Conservation (phyloP, 2,113 vertebrate species). For the Etheostoma spectabile region DNA sequence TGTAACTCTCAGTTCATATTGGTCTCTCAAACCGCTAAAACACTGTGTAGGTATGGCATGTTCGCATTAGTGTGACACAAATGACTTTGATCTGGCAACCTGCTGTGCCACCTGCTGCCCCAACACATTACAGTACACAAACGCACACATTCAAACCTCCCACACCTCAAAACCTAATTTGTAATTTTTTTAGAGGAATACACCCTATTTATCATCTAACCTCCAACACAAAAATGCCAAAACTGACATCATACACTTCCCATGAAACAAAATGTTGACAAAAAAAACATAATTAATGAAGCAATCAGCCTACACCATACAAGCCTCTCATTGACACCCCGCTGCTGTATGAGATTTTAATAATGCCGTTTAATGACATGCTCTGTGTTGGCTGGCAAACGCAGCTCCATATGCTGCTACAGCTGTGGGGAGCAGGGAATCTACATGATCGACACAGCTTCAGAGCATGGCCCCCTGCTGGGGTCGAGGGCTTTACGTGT, state of each 20-base stretch:
- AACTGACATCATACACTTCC: conserved; percentile 11
- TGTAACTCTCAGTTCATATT: too few species aligned
- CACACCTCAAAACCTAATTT: conserved; percentile 22
- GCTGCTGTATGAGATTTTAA: conserved; percentile 48
- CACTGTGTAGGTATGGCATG: background rate
- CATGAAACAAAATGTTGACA: conserved; percentile 33
- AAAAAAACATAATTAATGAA: conserved; percentile 35
- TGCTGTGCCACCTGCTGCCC: conserved; percentile 37
- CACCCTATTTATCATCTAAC: conserved; percentile 9
- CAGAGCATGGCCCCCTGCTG: conserved; percentile 31
- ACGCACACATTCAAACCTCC: background rate
- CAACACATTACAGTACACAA: background rate
- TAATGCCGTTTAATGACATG: conserved; percentile 61
- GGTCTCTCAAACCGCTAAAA: background rate
- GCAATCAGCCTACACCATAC: conserved; percentile 16
- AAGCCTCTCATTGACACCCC: conserved; percentile 17
- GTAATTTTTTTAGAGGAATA: conserved; percentile 30
- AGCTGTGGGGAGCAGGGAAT: conserved; percentile 44
- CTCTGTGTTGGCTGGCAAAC: conserved; percentile 43
- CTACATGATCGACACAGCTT: conserved; percentile 37
- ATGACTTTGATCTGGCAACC: conserved; percentile 36
- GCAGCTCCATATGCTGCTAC: conserved; percentile 64
- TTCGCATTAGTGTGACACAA: conserved; percentile 27
- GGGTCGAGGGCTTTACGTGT: background rate
- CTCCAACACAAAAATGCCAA: background rate